Evolutionary conservation across 2,888 invertebrate species (phyloP).

Genomic region (Stenurella melanura): DNA sequence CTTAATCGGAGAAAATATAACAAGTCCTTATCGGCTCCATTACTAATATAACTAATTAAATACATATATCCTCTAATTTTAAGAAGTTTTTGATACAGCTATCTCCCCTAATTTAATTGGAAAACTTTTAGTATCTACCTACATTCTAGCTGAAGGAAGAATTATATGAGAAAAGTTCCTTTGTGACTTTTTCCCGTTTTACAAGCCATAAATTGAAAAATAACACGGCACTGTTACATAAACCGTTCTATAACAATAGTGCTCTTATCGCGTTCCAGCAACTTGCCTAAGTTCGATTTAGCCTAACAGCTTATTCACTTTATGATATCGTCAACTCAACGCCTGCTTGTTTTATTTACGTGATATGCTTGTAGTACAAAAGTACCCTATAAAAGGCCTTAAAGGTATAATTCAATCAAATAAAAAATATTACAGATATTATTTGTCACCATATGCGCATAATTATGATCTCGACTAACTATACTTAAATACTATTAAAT

Average conservation of each 20-base stretch:
- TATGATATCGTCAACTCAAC: conserved; percentile 56
- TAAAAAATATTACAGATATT: neutral
- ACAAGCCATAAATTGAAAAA: conserved; percentile 66
- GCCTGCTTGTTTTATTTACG: conserved; percentile 48
- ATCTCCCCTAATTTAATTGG: conserved; percentile 38
- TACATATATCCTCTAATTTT: conserved; percentile 33
- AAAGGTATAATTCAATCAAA: conserved; percentile 14
- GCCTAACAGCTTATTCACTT: conserved; percentile 59
- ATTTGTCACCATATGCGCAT: neutral
- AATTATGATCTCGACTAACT: no score
- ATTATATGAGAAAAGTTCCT: conserved; percentile 37
- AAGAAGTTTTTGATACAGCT: conserved; percentile 22
- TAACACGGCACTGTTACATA: conserved; percentile 63
- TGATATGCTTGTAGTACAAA: conserved; percentile 25
- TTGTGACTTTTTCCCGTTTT: conserved; percentile 46
- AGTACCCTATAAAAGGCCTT: conserved; percentile 18
- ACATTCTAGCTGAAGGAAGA: conserved; percentile 36
- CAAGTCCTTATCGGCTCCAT: neutral
- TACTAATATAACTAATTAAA: conserved; percentile 30
- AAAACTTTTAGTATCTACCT: conserved; percentile 36
- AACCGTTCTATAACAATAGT: conserved; percentile 62
- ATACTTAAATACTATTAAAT: no score
- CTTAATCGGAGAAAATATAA: neutral
- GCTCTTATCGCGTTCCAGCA: conserved; percentile 62
- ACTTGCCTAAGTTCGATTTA: conserved; percentile 59